These are phyloP conservation scores for Capreolus pygargus DNA, from an alignment of 2,113 vertebrate genomes.

Conservation along the genomic window DNA sequence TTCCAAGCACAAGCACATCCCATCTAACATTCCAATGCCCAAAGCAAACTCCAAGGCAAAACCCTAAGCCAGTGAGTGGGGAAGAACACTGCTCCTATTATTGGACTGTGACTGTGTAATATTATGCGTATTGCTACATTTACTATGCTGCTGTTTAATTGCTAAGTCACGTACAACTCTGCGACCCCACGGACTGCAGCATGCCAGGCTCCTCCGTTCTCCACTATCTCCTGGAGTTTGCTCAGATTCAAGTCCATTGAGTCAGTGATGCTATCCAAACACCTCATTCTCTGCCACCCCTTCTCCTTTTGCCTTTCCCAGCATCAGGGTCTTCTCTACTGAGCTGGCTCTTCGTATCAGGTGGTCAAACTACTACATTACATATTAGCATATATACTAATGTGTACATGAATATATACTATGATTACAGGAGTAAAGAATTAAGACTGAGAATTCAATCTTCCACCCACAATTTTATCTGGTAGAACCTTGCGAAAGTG, in stretches of 20 bases:
- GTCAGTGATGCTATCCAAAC: background rate
- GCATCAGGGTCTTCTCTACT: background rate
- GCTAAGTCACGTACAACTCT: too few relatives aligned
- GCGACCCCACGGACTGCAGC: too few relatives aligned
- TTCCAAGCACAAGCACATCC: background rate
- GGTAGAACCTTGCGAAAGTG: background rate
- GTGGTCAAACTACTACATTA: background rate
- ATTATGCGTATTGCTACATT: background rate
- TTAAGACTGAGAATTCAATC: background rate
- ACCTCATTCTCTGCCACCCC: background rate
- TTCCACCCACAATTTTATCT: background rate
- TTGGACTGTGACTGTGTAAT: too few relatives aligned
- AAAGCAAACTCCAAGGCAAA: background rate
- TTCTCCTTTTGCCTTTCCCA: background rate
- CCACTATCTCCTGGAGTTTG: too few relatives aligned
- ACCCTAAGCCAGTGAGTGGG: background rate
- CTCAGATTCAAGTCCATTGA: background rate
- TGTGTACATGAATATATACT: background rate
- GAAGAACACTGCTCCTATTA: background rate
- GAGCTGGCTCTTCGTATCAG: background rate
- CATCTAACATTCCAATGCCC: background rate
- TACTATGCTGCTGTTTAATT: too few relatives aligned
- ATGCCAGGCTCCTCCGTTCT: too few relatives aligned
- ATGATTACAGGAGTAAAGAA: background rate
- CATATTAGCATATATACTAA: background rate